phyloP scores from a whole-genome alignment of 2,888 invertebrate genomes.

The Beris chalybata region DNA sequence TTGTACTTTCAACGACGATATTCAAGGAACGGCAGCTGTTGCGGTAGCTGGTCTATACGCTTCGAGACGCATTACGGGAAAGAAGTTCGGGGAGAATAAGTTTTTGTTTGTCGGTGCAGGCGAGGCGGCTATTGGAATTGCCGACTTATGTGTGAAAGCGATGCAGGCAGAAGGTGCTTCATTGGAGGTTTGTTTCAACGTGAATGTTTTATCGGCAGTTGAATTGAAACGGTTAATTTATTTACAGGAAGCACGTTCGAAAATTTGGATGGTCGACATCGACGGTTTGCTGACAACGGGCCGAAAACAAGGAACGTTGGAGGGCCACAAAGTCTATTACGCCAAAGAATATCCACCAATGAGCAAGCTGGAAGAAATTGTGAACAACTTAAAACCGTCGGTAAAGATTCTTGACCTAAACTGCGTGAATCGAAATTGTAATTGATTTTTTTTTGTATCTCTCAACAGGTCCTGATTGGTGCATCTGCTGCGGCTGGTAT shows the following conservation, averaged over 20 bases:
- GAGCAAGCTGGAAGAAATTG: slow-evolving; percentile 76
- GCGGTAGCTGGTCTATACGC: slow-evolving; percentile 84
- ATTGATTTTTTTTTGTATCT: not conserved
- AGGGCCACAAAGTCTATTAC: slow-evolving; percentile 70
- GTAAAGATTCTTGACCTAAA: slow-evolving; percentile 58
- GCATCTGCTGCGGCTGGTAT: slow-evolving; percentile 91
- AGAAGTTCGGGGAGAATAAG: slow-evolving; percentile 80
- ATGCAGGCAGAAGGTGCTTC: slow-evolving; percentile 74
- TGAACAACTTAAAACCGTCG: slow-evolving; percentile 86
- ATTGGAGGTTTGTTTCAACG: slow-evolving; percentile 46
- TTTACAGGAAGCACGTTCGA: slow-evolving; percentile 72
- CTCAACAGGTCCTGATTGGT: slow-evolving; percentile 62
- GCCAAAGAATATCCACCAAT: slow-evolving; percentile 79
- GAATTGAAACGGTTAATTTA: not conserved
- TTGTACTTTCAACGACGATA: slow-evolving; percentile 99
- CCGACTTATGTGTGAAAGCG: slow-evolving; percentile 84
- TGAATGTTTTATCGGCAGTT: slow-evolving; percentile 3
- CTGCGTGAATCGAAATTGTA: not conserved
- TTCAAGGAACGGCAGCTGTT: slow-evolving; percentile 96
- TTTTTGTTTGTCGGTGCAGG: slow-evolving; percentile 91
- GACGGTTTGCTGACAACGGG: slow-evolving; percentile 82
- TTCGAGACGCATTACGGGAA: slow-evolving; percentile 58
- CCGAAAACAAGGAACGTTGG: slow-evolving; percentile 65
- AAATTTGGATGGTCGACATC: slow-evolving; percentile 95
- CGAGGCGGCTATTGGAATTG: slow-evolving; percentile 92